Evolutionary conservation across 2,113 vertebrate genomes (phyloP).

Genomic region (Cyanistes caeruleus): DNA sequence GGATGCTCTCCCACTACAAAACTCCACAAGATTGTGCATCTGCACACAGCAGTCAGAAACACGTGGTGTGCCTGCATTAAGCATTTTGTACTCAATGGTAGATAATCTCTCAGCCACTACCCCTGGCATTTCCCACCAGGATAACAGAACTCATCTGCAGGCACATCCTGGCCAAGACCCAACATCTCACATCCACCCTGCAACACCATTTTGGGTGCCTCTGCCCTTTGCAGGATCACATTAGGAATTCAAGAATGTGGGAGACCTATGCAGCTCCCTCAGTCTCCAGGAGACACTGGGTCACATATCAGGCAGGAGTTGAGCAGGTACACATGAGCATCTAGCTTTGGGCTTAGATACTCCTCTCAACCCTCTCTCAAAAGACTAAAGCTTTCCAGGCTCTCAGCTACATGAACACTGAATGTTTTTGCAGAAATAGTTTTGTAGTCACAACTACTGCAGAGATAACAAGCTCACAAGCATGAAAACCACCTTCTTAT

Average conservation of each 20-base stretch:
- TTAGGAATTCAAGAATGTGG: not conserved
- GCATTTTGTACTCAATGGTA: not conserved
- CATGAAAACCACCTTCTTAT: not conserved
- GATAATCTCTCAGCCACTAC: not conserved
- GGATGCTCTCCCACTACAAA: not conserved
- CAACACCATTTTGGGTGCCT: not conserved
- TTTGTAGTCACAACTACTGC: not conserved
- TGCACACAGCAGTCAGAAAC: not conserved
- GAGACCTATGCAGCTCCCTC: not conserved
- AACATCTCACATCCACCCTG: fast-evolving
- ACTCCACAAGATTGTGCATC: not conserved
- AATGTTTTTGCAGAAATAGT: not conserved
- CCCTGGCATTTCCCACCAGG: not conserved
- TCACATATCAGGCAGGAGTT: not conserved
- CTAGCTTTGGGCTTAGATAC: not conserved
- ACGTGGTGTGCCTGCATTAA: not conserved
- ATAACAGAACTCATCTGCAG: not conserved
- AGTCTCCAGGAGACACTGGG: not conserved
- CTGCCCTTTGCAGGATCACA: not conserved
- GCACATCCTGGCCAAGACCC: not conserved
- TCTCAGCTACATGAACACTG: not conserved
- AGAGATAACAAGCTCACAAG: not conserved
- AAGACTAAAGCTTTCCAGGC: not conserved
- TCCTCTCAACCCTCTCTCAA: not conserved
- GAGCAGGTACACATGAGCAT: not conserved